phyloP scores from a whole-genome alignment of 2,797 vertebrate species.

The Kryptopterus vitreolus region DNA sequence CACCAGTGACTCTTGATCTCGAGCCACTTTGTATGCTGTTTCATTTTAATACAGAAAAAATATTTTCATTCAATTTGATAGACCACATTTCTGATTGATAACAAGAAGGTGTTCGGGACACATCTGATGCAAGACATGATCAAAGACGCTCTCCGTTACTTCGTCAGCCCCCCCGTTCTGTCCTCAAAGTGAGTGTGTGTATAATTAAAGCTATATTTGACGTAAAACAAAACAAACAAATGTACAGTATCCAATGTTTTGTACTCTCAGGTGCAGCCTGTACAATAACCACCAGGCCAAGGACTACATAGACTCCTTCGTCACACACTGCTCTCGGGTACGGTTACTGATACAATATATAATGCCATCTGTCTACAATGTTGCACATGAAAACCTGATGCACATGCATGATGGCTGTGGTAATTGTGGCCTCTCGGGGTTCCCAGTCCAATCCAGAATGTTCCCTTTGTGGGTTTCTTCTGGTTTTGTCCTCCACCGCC shows the following conservation, averaged over 20 bases:
- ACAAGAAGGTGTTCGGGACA: constrained; percentile 97
- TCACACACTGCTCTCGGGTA: constrained; percentile 96
- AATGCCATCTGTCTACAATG: background rate
- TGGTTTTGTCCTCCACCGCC: background rate
- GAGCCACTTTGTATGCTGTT: background rate
- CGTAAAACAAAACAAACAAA: background rate
- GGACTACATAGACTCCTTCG: constrained; percentile 98
- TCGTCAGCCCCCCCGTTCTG: constrained; percentile 96
- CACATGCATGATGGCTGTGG: background rate
- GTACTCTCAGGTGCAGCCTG: constrained; percentile 84
- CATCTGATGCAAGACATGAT: constrained; percentile 99
- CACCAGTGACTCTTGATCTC: background rate
- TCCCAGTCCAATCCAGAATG: background rate
- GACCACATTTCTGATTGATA: constrained; percentile 97
- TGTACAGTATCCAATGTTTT: constrained; percentile 11
- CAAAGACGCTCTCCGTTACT: constrained; percentile 94
- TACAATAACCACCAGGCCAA: constrained; percentile 99
- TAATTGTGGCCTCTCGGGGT: background rate
- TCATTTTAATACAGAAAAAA: background rate
- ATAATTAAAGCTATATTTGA: background rate
- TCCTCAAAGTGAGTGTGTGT: constrained; percentile 86
- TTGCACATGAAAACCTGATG: background rate
- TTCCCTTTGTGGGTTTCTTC: background rate
- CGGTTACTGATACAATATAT: constrained; percentile 45
- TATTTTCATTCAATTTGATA: constrained; percentile 60